Base-by-base conservation (phyloP, 2,113 vertebrate species). In the Pontoporia blainvillei region DNA sequence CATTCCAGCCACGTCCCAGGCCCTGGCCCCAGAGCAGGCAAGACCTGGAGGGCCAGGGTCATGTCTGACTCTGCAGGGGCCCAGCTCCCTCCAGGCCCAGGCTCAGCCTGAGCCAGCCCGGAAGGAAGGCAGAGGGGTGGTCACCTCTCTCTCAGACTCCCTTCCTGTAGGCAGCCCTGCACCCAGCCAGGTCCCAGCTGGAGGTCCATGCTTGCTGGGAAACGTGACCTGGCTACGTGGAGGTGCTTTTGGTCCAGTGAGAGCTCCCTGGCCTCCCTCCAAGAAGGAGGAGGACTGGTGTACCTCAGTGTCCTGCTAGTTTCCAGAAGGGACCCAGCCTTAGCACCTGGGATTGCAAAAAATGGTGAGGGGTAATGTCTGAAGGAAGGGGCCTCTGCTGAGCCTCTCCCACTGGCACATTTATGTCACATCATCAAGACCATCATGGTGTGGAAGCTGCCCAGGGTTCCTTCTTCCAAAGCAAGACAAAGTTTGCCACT, bases 361-460 rank as follows among this genome's bases (percentile, higher is more conserved):
- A 59, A 82, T 49, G 8, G 5, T 21, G 49, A 44, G 20, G 72
- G 11, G 11, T 31, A 12, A 20, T 15, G 36, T 46, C 87, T 31
- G 7, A 8, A 92, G 67, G 15, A 83, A 91, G 73, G 57, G 7
- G 27, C 4, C 27, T 57, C 64, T 71, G 3, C 67, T 64, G 52
- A 29, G 72, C 23, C 83, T 82, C 46, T 76, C 59, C 86, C 7
- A 1, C 21, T 18, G 17, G 4, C 11, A 59, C 7, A 21, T 44
- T 15, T 3, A 25, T 23, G 10, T 85, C 82, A 34, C 12, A 0
- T 78, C n/a, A 39, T n/a, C 41, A 2, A 79, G 86, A 54, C 41
- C 44, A 44, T 11, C 8, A 2, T 6, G 21, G 34, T 54, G 29
- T 0, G 5, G 12, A 27, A 52, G 54, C 54, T 14, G 7, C 21